Evolutionary conservation across 2,797 vertebrate species (phyloP).

Genomic region (Semaprochilodus insignis): DNA sequence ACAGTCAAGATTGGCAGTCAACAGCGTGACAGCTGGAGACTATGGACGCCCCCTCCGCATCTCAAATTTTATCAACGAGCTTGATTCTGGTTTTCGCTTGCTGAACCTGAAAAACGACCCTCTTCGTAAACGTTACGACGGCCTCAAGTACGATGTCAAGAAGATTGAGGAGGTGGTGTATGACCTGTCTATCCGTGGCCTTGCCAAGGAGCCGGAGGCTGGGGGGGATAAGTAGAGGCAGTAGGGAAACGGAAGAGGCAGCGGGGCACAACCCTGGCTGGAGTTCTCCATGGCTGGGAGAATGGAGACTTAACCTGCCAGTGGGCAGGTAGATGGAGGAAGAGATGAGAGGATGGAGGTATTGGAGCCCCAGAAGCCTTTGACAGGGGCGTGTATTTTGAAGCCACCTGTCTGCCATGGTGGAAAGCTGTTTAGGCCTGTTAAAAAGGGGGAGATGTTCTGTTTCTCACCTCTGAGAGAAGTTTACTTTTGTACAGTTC

Average conservation of each 20-base stretch:
- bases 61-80: slow-evolving; percentile 95
- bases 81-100: slow-evolving; percentile 96
- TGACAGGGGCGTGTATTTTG: slow-evolving; percentile 46
- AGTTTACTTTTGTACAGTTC: slow-evolving; percentile 55
- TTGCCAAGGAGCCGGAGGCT: slow-evolving; percentile 84
- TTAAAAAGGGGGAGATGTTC: slow-evolving; percentile 44
- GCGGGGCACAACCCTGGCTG: slow-evolving; percentile 55
- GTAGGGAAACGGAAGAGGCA: slow-evolving; percentile 13
- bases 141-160: slow-evolving; percentile 98
- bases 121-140: slow-evolving; percentile 95
- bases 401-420: slow-evolving; percentile 27
- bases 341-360: slow-evolving; percentile 56
- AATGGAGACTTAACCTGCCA: slow-evolving; percentile 59
- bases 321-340: slow-evolving; percentile 39
- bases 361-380: slow-evolving; percentile 63
- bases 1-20: slow-evolving; percentile 93
- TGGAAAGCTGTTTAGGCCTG: slow-evolving; percentile 53
- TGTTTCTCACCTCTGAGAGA: slow-evolving; percentile 54
- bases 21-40: slow-evolving; percentile 96
- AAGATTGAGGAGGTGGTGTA: slow-evolving; percentile 99
- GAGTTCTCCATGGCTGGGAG: slow-evolving; percentile 61
- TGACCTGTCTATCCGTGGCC: slow-evolving; percentile 94
- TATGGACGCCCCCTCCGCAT: slow-evolving; percentile 94
- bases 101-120: slow-evolving; percentile 98
- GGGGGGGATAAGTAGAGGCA: slow-evolving; percentile 62